These are phyloP conservation scores for Caenorhabditis wallacei DNA, from an alignment of 2,888 invertebrate species.

Conservation along the genomic window DNA sequence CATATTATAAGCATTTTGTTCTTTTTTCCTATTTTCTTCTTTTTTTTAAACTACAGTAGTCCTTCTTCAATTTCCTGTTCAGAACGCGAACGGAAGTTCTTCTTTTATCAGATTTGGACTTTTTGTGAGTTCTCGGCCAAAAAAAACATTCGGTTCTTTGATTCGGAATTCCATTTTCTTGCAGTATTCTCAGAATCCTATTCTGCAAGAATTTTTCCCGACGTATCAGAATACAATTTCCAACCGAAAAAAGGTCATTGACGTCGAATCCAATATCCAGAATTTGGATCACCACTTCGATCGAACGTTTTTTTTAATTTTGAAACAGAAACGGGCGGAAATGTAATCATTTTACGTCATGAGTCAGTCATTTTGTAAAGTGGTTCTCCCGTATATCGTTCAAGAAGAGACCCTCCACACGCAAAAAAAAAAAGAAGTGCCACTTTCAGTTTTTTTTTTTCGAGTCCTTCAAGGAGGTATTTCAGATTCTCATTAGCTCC, in stretches of 20 bases:
- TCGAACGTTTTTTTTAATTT: too few relatives aligned
- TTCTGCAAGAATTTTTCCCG: too few relatives aligned
- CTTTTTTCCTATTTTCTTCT: background rate
- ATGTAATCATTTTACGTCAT: background rate
- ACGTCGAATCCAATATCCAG: background rate
- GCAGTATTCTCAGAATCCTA: too few relatives aligned
- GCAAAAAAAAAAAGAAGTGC: slow-evolving; percentile 21
- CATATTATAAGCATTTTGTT: background rate
- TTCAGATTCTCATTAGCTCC: background rate
- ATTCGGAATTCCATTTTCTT: too few relatives aligned
- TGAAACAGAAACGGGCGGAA: too few relatives aligned
- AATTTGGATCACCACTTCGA: too few relatives aligned
- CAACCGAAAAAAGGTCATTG: too few relatives aligned
- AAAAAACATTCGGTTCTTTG: too few relatives aligned
- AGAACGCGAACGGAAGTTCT: too few relatives aligned
- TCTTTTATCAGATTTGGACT: too few relatives aligned
- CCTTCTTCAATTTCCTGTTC: background rate
- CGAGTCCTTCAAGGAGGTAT: background rate
- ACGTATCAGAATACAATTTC: too few relatives aligned
- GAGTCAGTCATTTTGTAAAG: slow-evolving; percentile 39
- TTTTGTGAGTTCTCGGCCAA: too few relatives aligned
- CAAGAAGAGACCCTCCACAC: slow-evolving; percentile 11
- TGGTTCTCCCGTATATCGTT: background rate
- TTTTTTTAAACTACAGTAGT: slow-evolving; percentile 26
- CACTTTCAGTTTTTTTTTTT: slow-evolving; percentile 45